Percentiles rank a stretch among this genome's conserved stretches.
Evolutionary conservation across 2,888 invertebrate genomes (phyloP).

Genomic region (Strigamia transsilvanica): DNA sequence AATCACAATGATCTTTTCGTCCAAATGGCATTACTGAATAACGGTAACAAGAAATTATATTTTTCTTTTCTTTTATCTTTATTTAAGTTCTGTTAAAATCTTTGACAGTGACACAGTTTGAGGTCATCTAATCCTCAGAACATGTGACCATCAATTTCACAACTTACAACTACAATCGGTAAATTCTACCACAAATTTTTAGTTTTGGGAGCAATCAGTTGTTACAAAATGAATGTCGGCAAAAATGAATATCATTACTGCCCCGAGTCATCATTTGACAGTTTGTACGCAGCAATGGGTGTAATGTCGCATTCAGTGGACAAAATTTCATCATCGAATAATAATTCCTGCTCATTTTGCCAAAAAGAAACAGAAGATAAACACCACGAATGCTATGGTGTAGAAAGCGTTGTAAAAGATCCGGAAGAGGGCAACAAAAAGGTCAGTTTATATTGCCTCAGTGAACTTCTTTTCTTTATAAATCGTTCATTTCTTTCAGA

Average conservation of each 20-base stretch:
- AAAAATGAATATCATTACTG: not conserved
- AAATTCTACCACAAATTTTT: not conserved
- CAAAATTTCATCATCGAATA: not conserved
- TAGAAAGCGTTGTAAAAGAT: not conserved
- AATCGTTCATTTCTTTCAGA: not conserved
- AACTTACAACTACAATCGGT: not conserved
- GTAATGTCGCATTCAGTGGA: not conserved
- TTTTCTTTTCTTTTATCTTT: no score
- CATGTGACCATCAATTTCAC: not conserved
- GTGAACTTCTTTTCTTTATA: not conserved
- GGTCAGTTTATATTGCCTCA: not conserved
- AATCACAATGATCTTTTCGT: no score
- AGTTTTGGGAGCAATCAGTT: not conserved
- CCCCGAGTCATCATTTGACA: slow-evolving; percentile 5
- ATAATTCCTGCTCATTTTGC: not conserved
- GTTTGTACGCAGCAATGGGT: slow-evolving; percentile 4
- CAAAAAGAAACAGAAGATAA: not conserved
- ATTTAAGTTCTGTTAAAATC: no score
- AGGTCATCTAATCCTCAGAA: no score
- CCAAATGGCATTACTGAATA: no score
- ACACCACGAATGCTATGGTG: not conserved
- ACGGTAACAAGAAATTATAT: no score
- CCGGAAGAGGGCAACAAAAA: not conserved
- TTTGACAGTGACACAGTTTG: no score
- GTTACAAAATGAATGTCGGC: not conserved